These are phyloP conservation scores for Gymnothorax javanicus DNA, from an alignment of 2,797 vertebrate species.

Conservation along the genomic window DNA sequence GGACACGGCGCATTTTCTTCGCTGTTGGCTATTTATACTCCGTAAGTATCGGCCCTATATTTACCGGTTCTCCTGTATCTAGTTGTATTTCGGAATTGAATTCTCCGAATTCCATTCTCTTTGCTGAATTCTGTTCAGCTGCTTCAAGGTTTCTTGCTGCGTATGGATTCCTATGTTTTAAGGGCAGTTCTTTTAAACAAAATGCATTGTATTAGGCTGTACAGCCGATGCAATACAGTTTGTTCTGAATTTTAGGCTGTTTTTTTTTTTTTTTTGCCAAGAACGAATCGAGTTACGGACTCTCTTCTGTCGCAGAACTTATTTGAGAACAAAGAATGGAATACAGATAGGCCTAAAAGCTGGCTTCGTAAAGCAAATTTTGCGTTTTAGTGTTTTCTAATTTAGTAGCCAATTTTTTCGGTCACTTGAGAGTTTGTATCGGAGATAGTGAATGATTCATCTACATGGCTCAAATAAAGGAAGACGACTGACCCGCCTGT, in stretches of 20 bases:
- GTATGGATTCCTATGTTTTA: background rate
- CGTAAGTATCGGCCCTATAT: constrained; percentile 66
- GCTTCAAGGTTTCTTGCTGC: background rate
- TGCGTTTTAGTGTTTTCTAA: background rate
- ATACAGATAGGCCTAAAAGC: background rate
- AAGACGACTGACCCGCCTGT: background rate
- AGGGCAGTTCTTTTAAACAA: background rate
- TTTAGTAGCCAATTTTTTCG: background rate
- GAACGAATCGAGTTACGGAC: background rate
- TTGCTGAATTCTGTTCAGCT: constrained; percentile 3
- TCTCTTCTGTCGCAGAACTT: background rate
- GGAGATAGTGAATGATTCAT: constrained; percentile 21
- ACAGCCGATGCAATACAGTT: background rate
- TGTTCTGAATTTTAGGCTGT: background rate
- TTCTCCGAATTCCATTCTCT: constrained; percentile 33
- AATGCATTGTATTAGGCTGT: too few species aligned
- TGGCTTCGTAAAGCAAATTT: background rate
- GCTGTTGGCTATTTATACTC: constrained; percentile 48
- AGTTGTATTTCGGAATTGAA: constrained; percentile 18
- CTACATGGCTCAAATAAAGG: constrained; percentile 6
- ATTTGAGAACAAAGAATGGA: background rate
- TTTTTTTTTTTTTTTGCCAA: background rate
- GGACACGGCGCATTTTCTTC: constrained; percentile 47
- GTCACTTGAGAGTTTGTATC: background rate
- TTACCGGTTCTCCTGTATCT: background rate